Evolutionary conservation across 2,113 vertebrate species (phyloP).

Genomic region (Neofelis nebulosa): DNA sequence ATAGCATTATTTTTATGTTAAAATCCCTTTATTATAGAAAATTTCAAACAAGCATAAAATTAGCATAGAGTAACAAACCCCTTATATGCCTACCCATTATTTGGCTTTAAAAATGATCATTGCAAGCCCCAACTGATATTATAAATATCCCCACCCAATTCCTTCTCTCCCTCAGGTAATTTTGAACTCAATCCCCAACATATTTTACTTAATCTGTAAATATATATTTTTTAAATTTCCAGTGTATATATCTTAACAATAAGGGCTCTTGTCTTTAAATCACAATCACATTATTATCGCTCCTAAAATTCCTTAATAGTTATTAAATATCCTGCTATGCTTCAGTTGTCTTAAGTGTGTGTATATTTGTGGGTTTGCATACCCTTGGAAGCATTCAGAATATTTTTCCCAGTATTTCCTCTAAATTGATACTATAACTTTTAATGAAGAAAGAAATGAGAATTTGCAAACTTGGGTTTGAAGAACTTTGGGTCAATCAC

Average conservation of each 20-base stretch:
- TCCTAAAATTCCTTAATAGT: neutral
- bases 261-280: neutral
- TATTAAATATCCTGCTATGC: neutral
- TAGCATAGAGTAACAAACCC: neutral
- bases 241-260: neutral
- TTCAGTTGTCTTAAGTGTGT: neutral
- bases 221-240: neutral
- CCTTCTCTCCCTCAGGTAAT: neutral
- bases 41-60: neutral
- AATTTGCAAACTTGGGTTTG: neutral
- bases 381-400: neutral
- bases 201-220: neutral
- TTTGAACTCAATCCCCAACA: neutral
- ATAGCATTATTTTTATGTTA: neutral
- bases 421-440: neutral
- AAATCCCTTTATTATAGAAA: neutral
- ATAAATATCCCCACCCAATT: neutral
- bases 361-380: neutral
- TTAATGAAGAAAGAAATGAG: neutral
- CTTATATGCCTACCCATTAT: neutral
- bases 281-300: neutral
- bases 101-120: neutral
- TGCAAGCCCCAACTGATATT: neutral
- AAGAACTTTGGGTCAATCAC: neutral
- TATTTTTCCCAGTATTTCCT: neutral